Percentiles rank a stretch among this genome's conserved stretches.
Evolutionary conservation across 2,888 invertebrate genomes (phyloP).

Genomic region (Listrodromus nycthemerus): DNA sequence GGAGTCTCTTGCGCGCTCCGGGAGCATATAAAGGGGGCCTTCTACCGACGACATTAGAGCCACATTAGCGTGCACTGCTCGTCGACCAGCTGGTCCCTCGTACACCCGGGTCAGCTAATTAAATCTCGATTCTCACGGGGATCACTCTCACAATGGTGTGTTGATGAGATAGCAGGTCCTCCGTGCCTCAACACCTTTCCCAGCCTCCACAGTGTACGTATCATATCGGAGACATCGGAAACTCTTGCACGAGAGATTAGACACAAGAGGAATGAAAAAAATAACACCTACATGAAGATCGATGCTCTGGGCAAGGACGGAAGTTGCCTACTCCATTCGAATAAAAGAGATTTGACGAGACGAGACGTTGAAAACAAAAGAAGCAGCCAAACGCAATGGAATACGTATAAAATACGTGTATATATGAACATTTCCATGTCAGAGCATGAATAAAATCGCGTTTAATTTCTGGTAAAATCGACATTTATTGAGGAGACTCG

Average conservation of each 20-base stretch:
- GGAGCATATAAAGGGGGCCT: slow-evolving; percentile 62
- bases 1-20: slow-evolving; percentile 61
- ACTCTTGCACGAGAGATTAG: slow-evolving; percentile 8
- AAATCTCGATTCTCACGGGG: slow-evolving; percentile 77
- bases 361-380: too few relatives aligned
- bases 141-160: slow-evolving; percentile 70
- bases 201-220: background rate
- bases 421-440: too few relatives aligned
- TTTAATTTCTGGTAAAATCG: too few relatives aligned
- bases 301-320: slow-evolving; percentile 29
- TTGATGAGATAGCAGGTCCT: slow-evolving; percentile 46
- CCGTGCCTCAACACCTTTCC: background rate
- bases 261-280: background rate
- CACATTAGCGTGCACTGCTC: slow-evolving; percentile 81
- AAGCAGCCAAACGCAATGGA: too few relatives aligned
- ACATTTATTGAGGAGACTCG: too few relatives aligned
- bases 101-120: slow-evolving; percentile 75
- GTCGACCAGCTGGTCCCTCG: slow-evolving; percentile 77
- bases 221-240: slow-evolving; percentile 2
- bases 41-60: slow-evolving; percentile 79
- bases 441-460: too few relatives aligned
- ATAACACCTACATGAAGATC: background rate
- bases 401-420: too few relatives aligned
- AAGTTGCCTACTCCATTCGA: slow-evolving; percentile 53
- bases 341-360: slow-evolving; percentile 41